Conservation (phyloP, 2,797 vertebrate species). For the Cercopithecus hamlyni region DNA sequence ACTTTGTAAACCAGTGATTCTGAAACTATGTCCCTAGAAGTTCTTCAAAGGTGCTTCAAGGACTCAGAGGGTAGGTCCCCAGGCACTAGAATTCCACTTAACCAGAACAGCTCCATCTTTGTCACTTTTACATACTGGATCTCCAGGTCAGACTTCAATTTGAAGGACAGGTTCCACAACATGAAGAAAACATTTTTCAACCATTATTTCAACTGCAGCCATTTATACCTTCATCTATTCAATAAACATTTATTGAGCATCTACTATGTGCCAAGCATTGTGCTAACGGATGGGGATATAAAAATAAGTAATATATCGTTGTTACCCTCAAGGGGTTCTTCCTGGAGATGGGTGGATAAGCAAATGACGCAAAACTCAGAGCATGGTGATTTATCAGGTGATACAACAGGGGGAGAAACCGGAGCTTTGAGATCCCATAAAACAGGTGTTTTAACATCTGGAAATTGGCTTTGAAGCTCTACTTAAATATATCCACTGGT, state of each 20-base stretch:
- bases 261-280: neutral
- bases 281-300: neutral
- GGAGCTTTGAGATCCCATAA: neutral
- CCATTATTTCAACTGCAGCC: neutral
- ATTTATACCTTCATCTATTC: neutral
- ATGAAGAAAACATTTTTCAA: neutral
- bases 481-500: neutral
- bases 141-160: neutral
- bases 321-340: neutral
- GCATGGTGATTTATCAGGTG: neutral
- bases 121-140: neutral
- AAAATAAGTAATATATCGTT: neutral
- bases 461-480: slow-evolving; percentile 29
- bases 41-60: neutral
- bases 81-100: neutral
- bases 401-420: neutral
- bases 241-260: neutral
- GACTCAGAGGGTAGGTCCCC: neutral
- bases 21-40: neutral
- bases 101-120: neutral
- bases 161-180: neutral
- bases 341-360: neutral
- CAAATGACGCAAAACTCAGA: neutral
- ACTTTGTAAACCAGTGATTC: neutral
- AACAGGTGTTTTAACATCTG: slow-evolving; percentile 6